Percentiles rank a stretch among this genome's conserved stretches.
Conservation (phyloP, 2,113 vertebrate species). For the Osmerus mordax region DNA sequence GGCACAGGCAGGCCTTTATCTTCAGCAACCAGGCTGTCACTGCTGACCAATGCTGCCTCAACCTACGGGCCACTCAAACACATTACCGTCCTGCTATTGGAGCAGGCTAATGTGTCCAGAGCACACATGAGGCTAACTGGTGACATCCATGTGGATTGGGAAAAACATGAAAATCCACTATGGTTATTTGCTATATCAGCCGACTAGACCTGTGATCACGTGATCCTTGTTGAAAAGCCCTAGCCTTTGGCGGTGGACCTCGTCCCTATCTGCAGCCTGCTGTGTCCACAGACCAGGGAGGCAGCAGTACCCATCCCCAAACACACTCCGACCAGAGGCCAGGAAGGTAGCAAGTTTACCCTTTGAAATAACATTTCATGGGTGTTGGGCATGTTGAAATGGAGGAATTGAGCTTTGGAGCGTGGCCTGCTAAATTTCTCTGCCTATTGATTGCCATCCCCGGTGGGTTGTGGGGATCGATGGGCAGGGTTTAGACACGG, state of each 20-base stretch:
- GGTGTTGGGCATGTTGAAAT: constrained; percentile 61
- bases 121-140: too few species aligned
- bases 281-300: too few species aligned
- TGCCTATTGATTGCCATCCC: constrained; percentile 71
- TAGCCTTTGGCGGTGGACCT: too few species aligned
- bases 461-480: constrained; percentile 64
- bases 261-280: too few species aligned
- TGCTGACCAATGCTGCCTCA: neutral
- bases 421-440: constrained; percentile 66
- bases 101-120: too few species aligned
- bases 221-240: too few species aligned
- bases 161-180: too few species aligned
- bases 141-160: too few species aligned
- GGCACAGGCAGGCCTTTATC: constrained; percentile 15
- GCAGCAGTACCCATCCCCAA: neutral
- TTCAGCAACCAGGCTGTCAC: constrained; percentile 27
- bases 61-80: too few species aligned
- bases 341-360: constrained; percentile 24
- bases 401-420: constrained; percentile 62
- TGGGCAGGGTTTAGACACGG: constrained; percentile 68
- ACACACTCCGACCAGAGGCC: constrained; percentile 15
- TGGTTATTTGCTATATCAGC: too few species aligned
- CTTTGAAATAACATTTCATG: constrained; percentile 67
- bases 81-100: too few species aligned
- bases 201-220: too few species aligned